phyloP scores from a whole-genome alignment of 2,888 invertebrate genomes.

The Herminia tarsipennalis region DNA sequence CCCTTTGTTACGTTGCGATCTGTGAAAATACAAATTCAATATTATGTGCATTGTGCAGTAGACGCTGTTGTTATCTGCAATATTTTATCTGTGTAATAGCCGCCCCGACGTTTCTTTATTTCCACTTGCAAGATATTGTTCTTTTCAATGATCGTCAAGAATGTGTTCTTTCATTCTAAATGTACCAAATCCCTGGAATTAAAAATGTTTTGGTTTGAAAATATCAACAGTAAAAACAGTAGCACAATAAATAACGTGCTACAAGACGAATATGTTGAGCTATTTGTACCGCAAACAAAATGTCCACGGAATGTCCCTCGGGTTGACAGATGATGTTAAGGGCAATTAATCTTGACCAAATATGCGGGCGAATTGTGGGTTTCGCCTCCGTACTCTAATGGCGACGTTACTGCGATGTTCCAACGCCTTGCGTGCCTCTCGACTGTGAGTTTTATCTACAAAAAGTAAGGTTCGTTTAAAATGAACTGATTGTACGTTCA shows the following conservation, averaged over 20 bases:
- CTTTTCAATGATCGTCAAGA: too few relatives aligned
- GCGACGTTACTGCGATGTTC: conserved; percentile 55
- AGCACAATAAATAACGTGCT: conserved; percentile 58
- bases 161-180: neutral
- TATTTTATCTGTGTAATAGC: conserved; percentile 13
- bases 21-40: conserved; percentile 40
- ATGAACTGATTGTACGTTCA: too few relatives aligned
- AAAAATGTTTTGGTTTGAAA: conserved; percentile 3
- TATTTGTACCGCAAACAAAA: conserved; percentile 77
- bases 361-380: conserved; percentile 76
- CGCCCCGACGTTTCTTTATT: neutral
- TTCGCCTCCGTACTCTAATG: conserved; percentile 63
- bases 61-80: conserved; percentile 14
- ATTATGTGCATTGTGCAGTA: conserved; percentile 26
- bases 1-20: conserved; percentile 41
- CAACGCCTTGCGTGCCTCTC: conserved; percentile 40
- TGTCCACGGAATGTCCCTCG: conserved; percentile 68
- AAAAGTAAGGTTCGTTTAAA: conserved; percentile 19
- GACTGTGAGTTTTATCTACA: conserved; percentile 25
- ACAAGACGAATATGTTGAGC: conserved; percentile 62
- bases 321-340: conserved; percentile 81
- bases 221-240: conserved; percentile 20
- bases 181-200: neutral
- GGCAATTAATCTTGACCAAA: conserved; percentile 83
- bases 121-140: neutral